Evolutionary conservation across 2,113 vertebrate genomes (phyloP), one percentile per base, ranked within the genome.

Genomic region (Prunella fulvescens): DNA sequence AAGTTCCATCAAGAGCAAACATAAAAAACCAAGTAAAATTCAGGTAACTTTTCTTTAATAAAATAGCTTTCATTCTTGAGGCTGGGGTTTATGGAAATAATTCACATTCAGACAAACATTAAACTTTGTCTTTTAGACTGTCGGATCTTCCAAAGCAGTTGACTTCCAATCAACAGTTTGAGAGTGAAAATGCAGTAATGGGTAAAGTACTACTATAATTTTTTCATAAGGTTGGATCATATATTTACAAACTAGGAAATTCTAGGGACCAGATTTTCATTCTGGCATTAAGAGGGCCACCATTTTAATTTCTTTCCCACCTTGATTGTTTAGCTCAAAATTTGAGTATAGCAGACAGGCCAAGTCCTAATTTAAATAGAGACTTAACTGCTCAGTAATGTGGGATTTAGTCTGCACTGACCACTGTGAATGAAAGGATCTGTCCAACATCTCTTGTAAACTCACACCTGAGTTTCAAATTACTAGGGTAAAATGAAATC

Each of bases 21-120:
- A 92, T 93, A 53, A 94, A 97, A 85, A 96, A 79, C 42, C 88
- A 95, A 90, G 64, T 73, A 57, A 96, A 97, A n/a, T 95, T 98
- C 97, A 98, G 98, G 98, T 98, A 98, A 97, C 28, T 86, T 91
- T 95, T 96, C 53, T 92, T 67, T 73, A 93, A 65, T 73, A 87
- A 91, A 81, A 12, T 24, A 48, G 15, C 47, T 93, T 94, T 93
- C 10, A 31, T 90, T 92, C 35, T 47, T 71, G 35, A 82, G 56
- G 50, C 42, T 42, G 24, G 62, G 35, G 4, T 51, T 87, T 80
- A 40, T 95, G 16, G 35, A 93, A 85, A 56, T 86, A 81, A 83
- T 82, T 42, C 18, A 37, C 35, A 47, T 90, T 70, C 69, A 86
- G 20, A 94, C 71, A 91, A 94, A 93, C 20, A 54, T 44, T 65